Percentiles rank a stretch among this genome's conserved stretches.
phyloP scores from a whole-genome alignment of 2,113 vertebrate species.

The Bos javanicus region DNA sequence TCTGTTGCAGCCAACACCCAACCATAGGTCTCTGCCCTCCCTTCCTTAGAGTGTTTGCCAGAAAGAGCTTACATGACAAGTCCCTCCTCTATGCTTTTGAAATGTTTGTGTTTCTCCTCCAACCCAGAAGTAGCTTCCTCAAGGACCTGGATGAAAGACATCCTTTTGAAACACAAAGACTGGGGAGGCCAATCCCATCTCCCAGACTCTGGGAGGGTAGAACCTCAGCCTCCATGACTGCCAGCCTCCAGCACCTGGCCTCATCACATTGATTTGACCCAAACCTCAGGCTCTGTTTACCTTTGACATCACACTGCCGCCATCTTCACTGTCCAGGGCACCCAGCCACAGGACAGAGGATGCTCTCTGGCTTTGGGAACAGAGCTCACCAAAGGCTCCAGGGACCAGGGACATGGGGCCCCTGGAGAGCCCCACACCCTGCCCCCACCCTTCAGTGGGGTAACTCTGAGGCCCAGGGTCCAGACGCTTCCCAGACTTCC shows the following conservation, averaged over 20 bases:
- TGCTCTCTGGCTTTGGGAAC: neutral
- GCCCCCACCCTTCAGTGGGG: accelerated
- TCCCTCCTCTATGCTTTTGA: neutral
- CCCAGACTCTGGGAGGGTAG: neutral
- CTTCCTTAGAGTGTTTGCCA: neutral
- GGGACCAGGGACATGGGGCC: neutral
- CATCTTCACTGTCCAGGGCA: neutral
- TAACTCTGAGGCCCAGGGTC: neutral
- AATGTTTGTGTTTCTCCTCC: neutral
- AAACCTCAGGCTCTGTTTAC: neutral
- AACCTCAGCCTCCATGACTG: neutral
- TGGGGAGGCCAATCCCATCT: neutral
- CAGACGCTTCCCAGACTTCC: neutral
- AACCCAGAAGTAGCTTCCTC: neutral
- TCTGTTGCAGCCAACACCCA: neutral
- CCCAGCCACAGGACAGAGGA: neutral
- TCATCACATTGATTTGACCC: neutral
- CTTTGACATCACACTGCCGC: accelerated
- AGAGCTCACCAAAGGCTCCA: too few species aligned
- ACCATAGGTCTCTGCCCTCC: neutral
- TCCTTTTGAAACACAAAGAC: neutral
- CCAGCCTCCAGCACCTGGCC: neutral
- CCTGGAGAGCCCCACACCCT: neutral
- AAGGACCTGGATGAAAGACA: neutral
- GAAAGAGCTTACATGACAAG: neutral